Evolutionary conservation across 2,113 vertebrate genomes (phyloP).

Genomic region (Melanerpes formicivorus): DNA sequence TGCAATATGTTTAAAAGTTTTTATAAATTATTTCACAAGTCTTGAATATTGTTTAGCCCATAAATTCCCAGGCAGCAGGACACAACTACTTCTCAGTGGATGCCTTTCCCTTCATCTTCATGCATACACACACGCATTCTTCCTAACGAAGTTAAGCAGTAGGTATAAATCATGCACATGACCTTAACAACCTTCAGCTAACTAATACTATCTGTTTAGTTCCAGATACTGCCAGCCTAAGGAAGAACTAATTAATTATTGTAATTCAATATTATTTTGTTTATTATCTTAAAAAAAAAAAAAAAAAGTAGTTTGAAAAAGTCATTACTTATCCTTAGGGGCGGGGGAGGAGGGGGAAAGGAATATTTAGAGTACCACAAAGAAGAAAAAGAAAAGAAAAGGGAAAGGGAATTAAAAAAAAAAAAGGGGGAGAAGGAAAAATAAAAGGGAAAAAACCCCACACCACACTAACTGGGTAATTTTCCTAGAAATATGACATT

Average conservation of each 20-base stretch:
- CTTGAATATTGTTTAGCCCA: neutral
- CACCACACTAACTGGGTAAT: neutral
- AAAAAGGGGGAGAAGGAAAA: no score
- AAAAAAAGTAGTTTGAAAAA: neutral
- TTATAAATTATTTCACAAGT: neutral
- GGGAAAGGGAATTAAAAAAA: no score
- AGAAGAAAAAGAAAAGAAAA: neutral
- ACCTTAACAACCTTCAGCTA: slow-evolving; percentile 13
- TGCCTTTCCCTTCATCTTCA: neutral
- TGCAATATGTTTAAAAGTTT: neutral
- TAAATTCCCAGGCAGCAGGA: neutral
- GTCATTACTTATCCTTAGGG: neutral
- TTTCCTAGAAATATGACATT: slow-evolving; percentile 12
- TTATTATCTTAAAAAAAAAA: neutral
- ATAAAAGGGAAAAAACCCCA: no score
- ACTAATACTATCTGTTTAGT: neutral
- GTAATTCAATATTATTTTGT: neutral
- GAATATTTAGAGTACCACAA: neutral
- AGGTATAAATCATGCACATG: neutral
- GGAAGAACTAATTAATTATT: neutral
- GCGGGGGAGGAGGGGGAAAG: no score
- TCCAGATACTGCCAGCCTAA: neutral
- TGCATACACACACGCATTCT: neutral
- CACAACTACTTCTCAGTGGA: neutral
- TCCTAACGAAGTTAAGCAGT: neutral